Percentiles rank a stretch among this genome's conserved stretches.
These are phyloP conservation scores for Thysanoteuthis rhombus DNA, from an alignment of 2,888 invertebrate genomes.

Conservation along the genomic window DNA sequence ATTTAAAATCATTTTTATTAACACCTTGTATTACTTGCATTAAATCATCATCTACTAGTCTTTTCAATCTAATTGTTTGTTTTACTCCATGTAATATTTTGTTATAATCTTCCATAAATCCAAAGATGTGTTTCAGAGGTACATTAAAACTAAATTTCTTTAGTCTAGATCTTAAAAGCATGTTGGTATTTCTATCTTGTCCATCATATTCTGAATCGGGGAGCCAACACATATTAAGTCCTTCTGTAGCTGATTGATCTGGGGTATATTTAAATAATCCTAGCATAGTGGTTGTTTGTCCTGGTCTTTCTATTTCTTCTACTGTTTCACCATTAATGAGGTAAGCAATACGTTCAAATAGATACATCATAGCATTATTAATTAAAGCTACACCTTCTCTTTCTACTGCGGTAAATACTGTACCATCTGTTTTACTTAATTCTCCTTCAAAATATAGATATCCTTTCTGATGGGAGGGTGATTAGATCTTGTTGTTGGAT, in stretches of 20 bases:
- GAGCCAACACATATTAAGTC: background rate
- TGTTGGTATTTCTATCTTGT: background rate
- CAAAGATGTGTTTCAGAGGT: background rate
- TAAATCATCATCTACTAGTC: background rate
- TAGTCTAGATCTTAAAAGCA: background rate
- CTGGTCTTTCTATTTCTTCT: background rate
- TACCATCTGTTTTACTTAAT: too few species aligned
- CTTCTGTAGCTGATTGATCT: background rate
- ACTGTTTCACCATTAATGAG: background rate
- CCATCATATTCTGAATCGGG: background rate
- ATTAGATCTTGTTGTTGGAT: too few species aligned
- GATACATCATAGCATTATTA: too few species aligned
- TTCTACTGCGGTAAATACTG: too few species aligned
- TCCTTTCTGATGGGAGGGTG: too few species aligned
- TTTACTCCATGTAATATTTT: background rate
- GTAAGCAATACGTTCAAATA: too few species aligned
- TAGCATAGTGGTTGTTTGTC: background rate
- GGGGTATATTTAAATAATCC: background rate
- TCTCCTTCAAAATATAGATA: too few species aligned
- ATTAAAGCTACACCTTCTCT: too few species aligned
- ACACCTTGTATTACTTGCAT: background rate
- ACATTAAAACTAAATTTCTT: background rate
- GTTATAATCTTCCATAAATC: background rate
- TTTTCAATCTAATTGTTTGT: background rate
- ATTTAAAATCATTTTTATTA: background rate